Evolutionary conservation across 2,888 invertebrate genomes (phyloP), one percentile per base, ranked within the genome.

Genomic region (Trissonchulus sp.): DNA sequence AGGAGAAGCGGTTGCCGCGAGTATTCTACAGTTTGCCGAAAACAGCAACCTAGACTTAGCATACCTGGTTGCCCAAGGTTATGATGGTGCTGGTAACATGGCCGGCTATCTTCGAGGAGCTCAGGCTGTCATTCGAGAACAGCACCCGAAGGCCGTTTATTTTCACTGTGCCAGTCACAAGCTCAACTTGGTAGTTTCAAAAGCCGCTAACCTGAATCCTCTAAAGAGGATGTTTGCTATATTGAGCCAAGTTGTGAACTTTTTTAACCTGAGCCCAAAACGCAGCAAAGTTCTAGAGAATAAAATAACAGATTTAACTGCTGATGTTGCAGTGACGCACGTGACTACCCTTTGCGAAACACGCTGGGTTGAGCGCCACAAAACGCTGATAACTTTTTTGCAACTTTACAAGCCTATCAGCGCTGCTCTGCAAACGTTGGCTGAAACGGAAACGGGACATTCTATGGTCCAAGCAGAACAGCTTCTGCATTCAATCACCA

Each of bases 71-170:
- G 63, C 31, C 2, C 63, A 73, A 33, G 63, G 73, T n/a, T 73
- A 73, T 65, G 63, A 73, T 33, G 63, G 63, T 2, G 73, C 63
- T 8, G 73, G 38, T n/a, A 73, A 73, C 38, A 73, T 73, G 73
- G 8, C 34, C 8, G 73, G 73, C 2, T 23, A 2, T 30, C 68
- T 37, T 8, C 48, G 38, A 65, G 73, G 73, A 3, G 63, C 38
- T 62, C 73, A 73, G 31, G 73, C 73, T 3, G 2, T 37, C 2
- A 63, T n/a, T 73, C 63, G n/a, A n/a, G n/a, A n/a, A 31, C 28
- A 30, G 65, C 28, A n/a, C 15, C 65, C 65, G 8, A 65, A 8
- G 65, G 65, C 65, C 8, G 30, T 65, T 28, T 65, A 65, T 65
- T 65, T 65, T 65, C 65, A 65, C 65, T 65, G 65, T 65, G 65